Evolutionary conservation across 2,797 vertebrate genomes (phyloP).

Genomic region (Sebastes wilsoni): DNA sequence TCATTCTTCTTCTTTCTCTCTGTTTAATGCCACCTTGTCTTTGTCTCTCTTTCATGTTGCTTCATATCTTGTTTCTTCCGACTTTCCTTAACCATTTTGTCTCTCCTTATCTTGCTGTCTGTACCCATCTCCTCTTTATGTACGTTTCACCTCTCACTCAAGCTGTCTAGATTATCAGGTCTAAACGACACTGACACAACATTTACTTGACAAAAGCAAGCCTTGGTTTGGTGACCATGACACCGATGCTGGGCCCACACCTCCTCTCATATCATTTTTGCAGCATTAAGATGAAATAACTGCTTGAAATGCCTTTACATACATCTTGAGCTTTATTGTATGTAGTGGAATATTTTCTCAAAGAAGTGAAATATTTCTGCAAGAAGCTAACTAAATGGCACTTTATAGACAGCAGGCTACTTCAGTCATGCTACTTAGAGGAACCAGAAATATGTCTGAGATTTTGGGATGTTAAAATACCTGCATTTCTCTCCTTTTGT

Average conservation of each 20-base stretch:
- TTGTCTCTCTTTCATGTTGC: neutral
- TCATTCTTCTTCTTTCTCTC: constrained; percentile 1
- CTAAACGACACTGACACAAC: neutral
- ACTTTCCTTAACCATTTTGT: neutral
- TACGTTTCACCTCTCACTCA: neutral
- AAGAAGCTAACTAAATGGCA: neutral
- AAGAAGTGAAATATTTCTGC: neutral
- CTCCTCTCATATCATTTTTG: neutral
- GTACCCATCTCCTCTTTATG: neutral
- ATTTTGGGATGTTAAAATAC: neutral
- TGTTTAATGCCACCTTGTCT: neutral
- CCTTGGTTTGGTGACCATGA: neutral
- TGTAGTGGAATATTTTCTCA: neutral
- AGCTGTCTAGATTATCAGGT: constrained; percentile 21
- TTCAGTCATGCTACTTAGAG: neutral
- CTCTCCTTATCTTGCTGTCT: neutral
- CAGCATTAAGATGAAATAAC: neutral
- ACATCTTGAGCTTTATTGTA: neutral
- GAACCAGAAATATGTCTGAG: neutral
- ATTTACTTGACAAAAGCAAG: neutral
- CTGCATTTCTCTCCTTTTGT: neutral
- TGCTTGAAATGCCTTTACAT: neutral
- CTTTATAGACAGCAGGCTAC: neutral
- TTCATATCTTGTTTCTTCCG: neutral
- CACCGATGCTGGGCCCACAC: neutral